Base-by-base conservation (phyloP, 2,113 vertebrate genomes). In the Phalacrocorax aristotelis region DNA sequence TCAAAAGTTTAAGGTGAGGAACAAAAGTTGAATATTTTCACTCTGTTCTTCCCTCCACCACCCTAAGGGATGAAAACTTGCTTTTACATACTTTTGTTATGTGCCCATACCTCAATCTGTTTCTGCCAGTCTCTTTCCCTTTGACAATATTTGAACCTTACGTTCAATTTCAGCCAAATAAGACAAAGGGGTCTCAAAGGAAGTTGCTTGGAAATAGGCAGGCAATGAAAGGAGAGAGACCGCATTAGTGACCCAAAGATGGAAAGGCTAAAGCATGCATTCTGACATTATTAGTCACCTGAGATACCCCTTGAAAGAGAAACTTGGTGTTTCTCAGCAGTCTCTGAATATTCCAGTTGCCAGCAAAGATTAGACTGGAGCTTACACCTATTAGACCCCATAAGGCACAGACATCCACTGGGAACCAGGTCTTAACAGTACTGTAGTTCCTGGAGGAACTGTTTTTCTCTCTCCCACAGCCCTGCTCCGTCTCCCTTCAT, bases 201-300 rank as follows among this genome's bases (percentile, higher is more conserved):
- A 96, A 84, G 69, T 64, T 78, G 52, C 48, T 44, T 87, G 64
- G 66, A 91, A 97, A 89, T 68, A 94, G 77, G 77, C 65, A 94
- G 69, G 57, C 44, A 93, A 48, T 0, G 2, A 93, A 96, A 91
- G 21, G 27, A 89, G 68, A 58, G 40, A 91, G 61, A 57, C 44
- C 0, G 0, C 34, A 89, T 87, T 84, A 89, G 23, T 4, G 3
- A 16, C 38, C 44, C 65, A 57, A 68, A 96, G 81, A 94, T 57
- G 52, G 78, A 96, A 64, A 85, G 62, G 70, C 44, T 82, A 68
- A 95, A 69, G 52, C 58, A 94, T 72, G 48, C 15, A 61, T 95
- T 96, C 77, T 96, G 89, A 94, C 93, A 69, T 93, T 95, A 91
- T 91, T 89, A 96, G 92, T 76, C 91, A 93, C 89, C 77, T 61